Conservation (phyloP, 2,113 vertebrate species). For the Alosa alosa region DNA sequence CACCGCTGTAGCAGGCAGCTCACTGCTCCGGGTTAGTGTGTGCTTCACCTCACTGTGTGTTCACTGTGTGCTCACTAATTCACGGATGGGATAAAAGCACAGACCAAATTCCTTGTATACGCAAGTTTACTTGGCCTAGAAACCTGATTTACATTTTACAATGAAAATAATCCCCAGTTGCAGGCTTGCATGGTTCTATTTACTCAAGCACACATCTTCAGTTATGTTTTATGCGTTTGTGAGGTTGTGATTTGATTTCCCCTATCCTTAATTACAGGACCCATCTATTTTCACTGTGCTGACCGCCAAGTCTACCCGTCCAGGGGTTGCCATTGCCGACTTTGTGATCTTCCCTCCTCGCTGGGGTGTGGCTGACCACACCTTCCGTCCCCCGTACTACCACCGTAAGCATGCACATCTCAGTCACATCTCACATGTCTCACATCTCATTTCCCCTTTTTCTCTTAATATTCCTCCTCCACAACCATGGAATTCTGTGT, state of each 20-base stretch:
- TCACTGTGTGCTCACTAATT: no score
- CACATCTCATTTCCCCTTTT: slow-evolving; percentile 18
- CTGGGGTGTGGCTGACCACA: slow-evolving; percentile 91
- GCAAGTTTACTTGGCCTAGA: no score
- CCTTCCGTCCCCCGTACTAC: slow-evolving; percentile 95
- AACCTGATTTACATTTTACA: no score
- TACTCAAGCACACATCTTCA: neutral
- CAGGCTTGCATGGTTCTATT: neutral
- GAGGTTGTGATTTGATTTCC: neutral
- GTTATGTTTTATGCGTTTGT: no score
- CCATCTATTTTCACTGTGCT: slow-evolving; percentile 96
- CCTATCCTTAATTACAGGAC: slow-evolving; percentile 68
- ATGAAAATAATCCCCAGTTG: no score
- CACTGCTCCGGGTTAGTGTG: no score
- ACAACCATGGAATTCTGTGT: slow-evolving; percentile 26
- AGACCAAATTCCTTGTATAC: no score
- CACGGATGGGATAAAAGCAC: no score
- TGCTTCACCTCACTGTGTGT: no score
- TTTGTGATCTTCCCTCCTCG: slow-evolving; percentile 97
- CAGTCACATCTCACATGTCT: slow-evolving; percentile 46
- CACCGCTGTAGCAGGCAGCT: no score
- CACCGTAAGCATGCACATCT: slow-evolving; percentile 78
- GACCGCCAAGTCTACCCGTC: slow-evolving; percentile 87
- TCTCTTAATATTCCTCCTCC: neutral
- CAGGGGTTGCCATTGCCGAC: slow-evolving; percentile 91